Conservation (phyloP, 2,797 vertebrate genomes). For the Paramormyrops hopkinsi region DNA sequence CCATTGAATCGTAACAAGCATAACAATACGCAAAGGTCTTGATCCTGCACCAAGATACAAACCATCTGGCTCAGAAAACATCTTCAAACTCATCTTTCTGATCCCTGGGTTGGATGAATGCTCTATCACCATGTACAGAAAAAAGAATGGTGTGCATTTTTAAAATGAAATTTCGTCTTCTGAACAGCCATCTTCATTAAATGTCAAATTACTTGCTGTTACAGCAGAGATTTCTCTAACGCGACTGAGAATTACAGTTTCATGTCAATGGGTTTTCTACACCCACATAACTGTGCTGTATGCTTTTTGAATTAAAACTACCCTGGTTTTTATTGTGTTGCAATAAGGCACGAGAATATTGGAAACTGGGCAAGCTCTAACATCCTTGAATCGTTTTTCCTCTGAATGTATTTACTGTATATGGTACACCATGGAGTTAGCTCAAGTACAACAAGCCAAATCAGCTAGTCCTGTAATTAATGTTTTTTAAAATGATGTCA, state of each 20-base stretch:
- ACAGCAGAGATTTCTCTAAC: neutral
- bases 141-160: neutral
- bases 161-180: neutral
- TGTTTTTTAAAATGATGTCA: neutral
- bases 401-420: neutral
- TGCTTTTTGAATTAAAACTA: neutral
- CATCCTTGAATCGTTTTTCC: neutral
- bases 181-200: conserved; percentile 2
- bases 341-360: neutral
- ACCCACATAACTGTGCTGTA: neutral
- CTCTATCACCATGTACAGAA: neutral
- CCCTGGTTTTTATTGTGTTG: neutral
- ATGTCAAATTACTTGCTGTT: neutral
- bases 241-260: neutral
- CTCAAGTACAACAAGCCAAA: neutral
- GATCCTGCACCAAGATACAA: neutral
- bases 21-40: neutral
- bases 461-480: neutral
- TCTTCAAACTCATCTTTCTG: neutral
- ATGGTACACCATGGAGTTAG: neutral
- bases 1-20: neutral
- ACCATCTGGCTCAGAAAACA: neutral
- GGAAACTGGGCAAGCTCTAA: neutral
- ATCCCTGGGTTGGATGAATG: neutral
- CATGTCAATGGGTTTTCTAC: neutral